These are phyloP conservation scores for Squalus acanthias DNA, from an alignment of 2,797 vertebrate genomes.

Conservation along the genomic window DNA sequence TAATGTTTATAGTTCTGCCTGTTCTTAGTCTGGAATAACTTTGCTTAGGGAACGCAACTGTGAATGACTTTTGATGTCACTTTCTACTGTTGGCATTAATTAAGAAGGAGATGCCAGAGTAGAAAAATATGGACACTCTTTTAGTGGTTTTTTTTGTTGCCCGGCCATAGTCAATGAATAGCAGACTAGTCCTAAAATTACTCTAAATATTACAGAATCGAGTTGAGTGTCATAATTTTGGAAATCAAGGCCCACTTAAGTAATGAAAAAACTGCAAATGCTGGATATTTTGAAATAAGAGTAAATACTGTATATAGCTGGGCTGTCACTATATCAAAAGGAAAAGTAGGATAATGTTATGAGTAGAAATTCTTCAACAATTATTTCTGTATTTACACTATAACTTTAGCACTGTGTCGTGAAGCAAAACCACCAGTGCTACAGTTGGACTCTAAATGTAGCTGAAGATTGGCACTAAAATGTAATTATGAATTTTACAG, in stretches of 20 bases:
- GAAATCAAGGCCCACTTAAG: neutral
- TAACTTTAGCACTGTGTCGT: neutral
- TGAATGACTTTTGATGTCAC: neutral
- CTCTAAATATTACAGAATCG: neutral
- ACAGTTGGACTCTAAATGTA: neutral
- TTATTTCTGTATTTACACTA: neutral
- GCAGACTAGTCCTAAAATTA: neutral
- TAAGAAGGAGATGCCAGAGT: neutral
- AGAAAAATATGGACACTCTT: neutral
- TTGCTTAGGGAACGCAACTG: neutral
- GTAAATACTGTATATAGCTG: too few species aligned
- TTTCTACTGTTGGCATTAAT: neutral
- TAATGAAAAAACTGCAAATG: neutral
- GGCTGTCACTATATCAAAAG: neutral
- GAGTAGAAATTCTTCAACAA: neutral
- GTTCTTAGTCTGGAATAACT: neutral
- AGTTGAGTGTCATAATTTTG: neutral
- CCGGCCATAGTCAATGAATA: neutral
- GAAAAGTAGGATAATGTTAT: neutral
- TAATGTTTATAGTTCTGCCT: neutral
- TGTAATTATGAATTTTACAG: neutral
- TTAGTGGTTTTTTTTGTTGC: neutral
- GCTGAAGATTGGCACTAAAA: neutral
- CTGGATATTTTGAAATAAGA: neutral
- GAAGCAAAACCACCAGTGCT: neutral